phyloP scores from a whole-genome alignment of 2,888 invertebrate species.

The Onthophagus sagittarius region DNA sequence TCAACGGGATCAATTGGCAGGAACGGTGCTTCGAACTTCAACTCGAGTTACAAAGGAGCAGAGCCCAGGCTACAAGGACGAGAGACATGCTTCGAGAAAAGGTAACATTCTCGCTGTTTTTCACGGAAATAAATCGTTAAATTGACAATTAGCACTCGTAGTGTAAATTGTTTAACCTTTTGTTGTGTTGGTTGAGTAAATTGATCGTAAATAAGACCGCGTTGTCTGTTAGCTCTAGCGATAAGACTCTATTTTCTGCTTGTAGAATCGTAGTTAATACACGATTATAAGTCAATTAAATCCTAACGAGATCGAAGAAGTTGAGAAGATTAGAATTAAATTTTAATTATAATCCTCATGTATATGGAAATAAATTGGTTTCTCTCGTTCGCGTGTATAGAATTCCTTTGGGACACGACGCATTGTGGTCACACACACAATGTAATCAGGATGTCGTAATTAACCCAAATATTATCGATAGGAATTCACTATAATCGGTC shows the following conservation, averaged over 20 bases:
- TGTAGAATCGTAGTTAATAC: not conserved
- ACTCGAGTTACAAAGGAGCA: constrained; percentile 78
- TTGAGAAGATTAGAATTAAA: not conserved
- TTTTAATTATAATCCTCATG: too few relatives aligned
- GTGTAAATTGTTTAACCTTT: too few relatives aligned
- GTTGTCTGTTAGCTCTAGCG: not conserved
- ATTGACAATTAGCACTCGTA: not conserved
- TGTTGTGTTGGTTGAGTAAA: not conserved
- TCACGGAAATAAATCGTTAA: not conserved
- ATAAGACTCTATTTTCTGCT: not conserved
- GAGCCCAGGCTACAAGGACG: constrained; percentile 82
- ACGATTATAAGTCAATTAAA: not conserved
- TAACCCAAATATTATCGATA: not conserved
- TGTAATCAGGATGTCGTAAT: not conserved
- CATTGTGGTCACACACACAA: not conserved
- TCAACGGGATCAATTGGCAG: constrained; percentile 71
- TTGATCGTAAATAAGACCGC: not conserved
- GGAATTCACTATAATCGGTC: not conserved
- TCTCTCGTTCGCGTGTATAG: not conserved
- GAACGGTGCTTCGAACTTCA: constrained; percentile 83
- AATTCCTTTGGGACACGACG: not conserved
- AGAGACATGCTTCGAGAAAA: constrained; percentile 86
- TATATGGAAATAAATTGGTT: too few relatives aligned
- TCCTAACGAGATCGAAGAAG: not conserved
- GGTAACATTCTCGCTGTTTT: constrained; percentile 54